Base-by-base conservation (phyloP, 2,888 invertebrate species). In the Cosmia pyralina region DNA sequence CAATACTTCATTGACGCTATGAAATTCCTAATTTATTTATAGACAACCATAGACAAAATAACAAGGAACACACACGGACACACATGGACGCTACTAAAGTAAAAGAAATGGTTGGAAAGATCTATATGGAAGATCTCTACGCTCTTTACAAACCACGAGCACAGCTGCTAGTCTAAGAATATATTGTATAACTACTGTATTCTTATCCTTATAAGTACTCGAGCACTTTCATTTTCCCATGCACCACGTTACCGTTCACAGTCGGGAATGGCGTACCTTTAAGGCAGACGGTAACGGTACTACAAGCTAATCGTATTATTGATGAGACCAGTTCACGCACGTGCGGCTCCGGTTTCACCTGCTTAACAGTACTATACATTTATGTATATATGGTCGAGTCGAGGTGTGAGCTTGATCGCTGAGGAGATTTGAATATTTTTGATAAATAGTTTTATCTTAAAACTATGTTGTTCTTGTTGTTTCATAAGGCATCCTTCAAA, bases 181-280 rank as follows among this genome's bases (percentile, higher is more conserved):
- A 57, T 19, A 72, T 75, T 62, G 75, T 46, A 28, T 17, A 28
- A 34, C 41, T 48, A 22, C 58, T n/a, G 46, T 38, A 58, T 55
- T 55, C 48, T 44, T 53, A 22, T 28, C 81, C 76, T 52, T 79
- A 64, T 59, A 79, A 59, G 68, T 50, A 66, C 28, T 11, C 19
- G 34, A 62, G 46, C 62, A 81, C 81, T 81, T 81, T 81, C 84
- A 44, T 69, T 81, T 81, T 71, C 68, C 46, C 59, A 52, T 57
- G 57, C 34, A 19, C 7, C 55, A 19, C 41, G 41, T 41, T 41
- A 41, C 41, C 22, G 60, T 52, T 15, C 64, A 34, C 46, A 11
- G 48, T 64, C 28, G 34, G 66, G 34, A 53, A 63, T 66, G 46
- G n/a, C 53, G 44, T 68, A 41, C 65, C 60, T 65, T 57, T 62